Percentiles rank a stretch among this genome's conserved stretches.
Conservation (phyloP, 2,797 vertebrate species). For the Notamacropus eugenii region DNA sequence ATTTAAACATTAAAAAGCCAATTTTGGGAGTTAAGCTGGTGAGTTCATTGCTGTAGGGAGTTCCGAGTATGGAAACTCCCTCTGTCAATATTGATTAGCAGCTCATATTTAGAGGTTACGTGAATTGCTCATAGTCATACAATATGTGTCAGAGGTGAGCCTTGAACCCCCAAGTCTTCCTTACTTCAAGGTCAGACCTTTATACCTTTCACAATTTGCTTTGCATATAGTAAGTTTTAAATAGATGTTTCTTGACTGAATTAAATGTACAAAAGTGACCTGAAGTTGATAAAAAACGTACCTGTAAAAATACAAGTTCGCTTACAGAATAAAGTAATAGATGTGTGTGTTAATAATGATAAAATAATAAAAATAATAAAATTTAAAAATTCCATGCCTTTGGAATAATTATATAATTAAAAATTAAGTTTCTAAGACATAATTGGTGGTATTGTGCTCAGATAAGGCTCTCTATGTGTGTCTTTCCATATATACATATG, state of each 20-base stretch:
- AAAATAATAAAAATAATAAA: not conserved
- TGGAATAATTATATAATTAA: slow-evolving; percentile 44
- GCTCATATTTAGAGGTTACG: not conserved
- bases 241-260: not conserved
- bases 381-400: slow-evolving; percentile 29
- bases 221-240: not conserved
- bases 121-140: not conserved
- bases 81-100: not conserved
- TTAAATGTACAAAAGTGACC: not conserved
- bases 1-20: not conserved
- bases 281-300: not conserved
- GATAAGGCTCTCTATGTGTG: slow-evolving; percentile 8
- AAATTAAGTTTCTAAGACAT: slow-evolving; percentile 20
- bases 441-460: slow-evolving; percentile 1
- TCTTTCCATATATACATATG: not conserved
- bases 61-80: not conserved
- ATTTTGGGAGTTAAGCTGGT: no score
- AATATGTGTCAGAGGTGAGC: not conserved
- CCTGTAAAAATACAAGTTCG: not conserved
- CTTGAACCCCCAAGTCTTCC: not conserved
- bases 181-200: not conserved
- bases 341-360: not conserved
- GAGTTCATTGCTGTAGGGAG: not conserved
- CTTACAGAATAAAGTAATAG: not conserved
- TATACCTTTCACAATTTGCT: not conserved